Conservation (phyloP, 1,140 invertebrate species). For the Camponotus pennsylvanicus region DNA sequence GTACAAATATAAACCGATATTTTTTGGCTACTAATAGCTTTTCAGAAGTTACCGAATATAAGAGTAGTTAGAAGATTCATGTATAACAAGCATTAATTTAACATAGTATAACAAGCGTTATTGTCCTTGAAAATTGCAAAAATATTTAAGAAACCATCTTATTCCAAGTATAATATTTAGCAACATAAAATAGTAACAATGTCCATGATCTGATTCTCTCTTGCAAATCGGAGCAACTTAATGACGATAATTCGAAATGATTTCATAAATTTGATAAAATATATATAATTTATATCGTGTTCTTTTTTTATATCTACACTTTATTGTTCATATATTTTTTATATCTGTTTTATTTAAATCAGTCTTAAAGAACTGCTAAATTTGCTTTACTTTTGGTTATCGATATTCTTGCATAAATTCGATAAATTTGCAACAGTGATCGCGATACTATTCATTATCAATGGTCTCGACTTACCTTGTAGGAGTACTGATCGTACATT, state of each 20-base stretch:
- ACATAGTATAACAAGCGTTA: no score
- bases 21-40: background rate
- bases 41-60: background rate
- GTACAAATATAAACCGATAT: background rate
- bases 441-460: background rate
- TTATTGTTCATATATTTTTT: background rate
- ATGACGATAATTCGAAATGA: background rate
- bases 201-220: background rate
- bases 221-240: background rate
- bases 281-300: background rate
- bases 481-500: conserved; percentile 90
- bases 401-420: background rate
- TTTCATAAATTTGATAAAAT: conserved; percentile 1
- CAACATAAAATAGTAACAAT: no score
- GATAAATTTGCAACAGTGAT: background rate
- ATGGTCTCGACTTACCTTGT: conserved; percentile 87
- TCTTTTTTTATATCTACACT: background rate
- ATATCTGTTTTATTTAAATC: background rate
- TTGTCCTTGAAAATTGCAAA: no score
- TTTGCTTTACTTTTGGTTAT: background rate
- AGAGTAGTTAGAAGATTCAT: background rate
- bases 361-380: background rate
- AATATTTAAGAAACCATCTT: background rate
- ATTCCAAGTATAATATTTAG: background rate
- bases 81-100: no score